Base-by-base conservation (phyloP, 2,797 vertebrate species). In the Labroides dimidiatus region DNA sequence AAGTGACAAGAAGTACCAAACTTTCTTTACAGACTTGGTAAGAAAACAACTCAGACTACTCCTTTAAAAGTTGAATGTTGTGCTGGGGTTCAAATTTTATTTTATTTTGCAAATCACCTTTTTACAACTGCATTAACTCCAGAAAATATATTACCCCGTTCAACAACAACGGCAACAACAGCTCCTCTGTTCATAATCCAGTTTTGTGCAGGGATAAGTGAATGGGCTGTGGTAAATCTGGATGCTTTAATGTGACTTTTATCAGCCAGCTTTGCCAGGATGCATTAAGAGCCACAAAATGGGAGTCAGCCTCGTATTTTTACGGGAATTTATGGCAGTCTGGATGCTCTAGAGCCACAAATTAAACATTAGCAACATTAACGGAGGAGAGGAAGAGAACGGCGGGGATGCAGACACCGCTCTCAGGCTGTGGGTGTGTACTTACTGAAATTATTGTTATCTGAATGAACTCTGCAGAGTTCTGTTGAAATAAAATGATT, bases 181-280 rank as follows among this genome's bases (percentile, higher is more conserved):
- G 7, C 53, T 41, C 47, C 30, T 27, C 42, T 45, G 44, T 64
- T 72, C 54, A 52, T 19, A 23, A 55, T 70, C 49, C 64, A 62
- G 43, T 57, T 59, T 64, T 49, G 39, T 61, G 13, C 30, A 30
- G 17, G 54, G 16, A 51, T 39, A 58, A 64, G 37, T 59, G 39
- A 51, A 66, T 51, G 19, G 2, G 20, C 62, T 64, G 20, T 47
- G n/a, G 51, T 55, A 53, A 63, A 48, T 42, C 45, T 33, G n/a
- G 13, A 72, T 48, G 17, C 56, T 53, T 77, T 42, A 56, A 16
- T 68, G 15, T 57, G 50, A 78, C 50, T 77, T 72, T 64, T 62
- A 69, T 60, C 52, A 69, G 36, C 45, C 33, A 47, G 27, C 71
- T 69, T 65, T 64, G 37, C 48, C 54, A 61, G 54, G 55, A 60